Conservation (phyloP, 2,888 invertebrate species). For the Drosophila anceps region DNA sequence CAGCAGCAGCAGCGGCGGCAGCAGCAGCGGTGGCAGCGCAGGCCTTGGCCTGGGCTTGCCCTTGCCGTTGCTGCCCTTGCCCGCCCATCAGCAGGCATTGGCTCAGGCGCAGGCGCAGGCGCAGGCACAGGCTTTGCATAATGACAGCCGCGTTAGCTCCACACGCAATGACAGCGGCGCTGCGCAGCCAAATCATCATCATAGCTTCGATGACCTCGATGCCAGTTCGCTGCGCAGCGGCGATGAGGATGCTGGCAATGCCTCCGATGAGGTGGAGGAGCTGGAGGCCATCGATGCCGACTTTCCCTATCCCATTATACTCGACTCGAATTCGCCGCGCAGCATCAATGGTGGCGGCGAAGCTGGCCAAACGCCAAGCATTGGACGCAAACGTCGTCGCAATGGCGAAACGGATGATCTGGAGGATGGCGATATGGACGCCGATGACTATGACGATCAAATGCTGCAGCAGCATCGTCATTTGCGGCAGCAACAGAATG, state of each 20-base stretch:
- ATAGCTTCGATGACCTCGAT: slow-evolving; percentile 80
- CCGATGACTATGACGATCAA: slow-evolving; percentile 81
- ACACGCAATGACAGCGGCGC: slow-evolving; percentile 78
- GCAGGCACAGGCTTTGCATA: slow-evolving; percentile 50
- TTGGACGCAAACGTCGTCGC: slow-evolving; percentile 69
- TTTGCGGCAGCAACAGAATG: slow-evolving; percentile 80
- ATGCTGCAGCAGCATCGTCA: slow-evolving; percentile 83
- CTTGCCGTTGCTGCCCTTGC: slow-evolving; percentile 57
- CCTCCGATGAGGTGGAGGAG: slow-evolving; percentile 83
- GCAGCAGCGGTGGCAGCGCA: slow-evolving; percentile 18
- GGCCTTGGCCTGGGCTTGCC: neutral
- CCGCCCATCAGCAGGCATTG: slow-evolving; percentile 71
- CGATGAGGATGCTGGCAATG: slow-evolving; percentile 67
- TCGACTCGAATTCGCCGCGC: slow-evolving; percentile 79
- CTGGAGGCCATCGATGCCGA: slow-evolving; percentile 84
- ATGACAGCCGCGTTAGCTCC: slow-evolving; percentile 84
- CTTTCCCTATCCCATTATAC: slow-evolving; percentile 83
- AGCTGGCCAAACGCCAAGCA: slow-evolving; percentile 29
- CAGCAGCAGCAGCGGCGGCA: slow-evolving; percentile 29
- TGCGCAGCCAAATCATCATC: slow-evolving; percentile 43
- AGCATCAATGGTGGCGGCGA: slow-evolving; percentile 45
- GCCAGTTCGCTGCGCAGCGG: slow-evolving; percentile 78
- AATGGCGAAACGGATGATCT: slow-evolving; percentile 54
- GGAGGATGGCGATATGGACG: slow-evolving; percentile 62
- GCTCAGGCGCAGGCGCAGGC: slow-evolving; percentile 47